Base-by-base conservation (phyloP, 2,888 invertebrate species). In the Oscheius onirici region DNA sequence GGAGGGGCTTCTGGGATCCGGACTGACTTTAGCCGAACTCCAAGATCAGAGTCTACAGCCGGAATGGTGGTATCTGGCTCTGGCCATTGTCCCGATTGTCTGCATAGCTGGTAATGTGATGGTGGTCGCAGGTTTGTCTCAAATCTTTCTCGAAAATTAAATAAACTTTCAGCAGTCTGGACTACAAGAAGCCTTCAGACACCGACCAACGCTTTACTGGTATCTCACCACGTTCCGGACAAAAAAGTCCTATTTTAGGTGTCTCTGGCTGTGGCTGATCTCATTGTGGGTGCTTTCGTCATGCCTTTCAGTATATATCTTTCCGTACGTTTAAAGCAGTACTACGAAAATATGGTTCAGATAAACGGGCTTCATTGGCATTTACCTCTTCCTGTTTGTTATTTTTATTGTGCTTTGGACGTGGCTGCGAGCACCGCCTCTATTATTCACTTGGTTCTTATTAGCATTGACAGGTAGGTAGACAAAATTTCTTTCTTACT, bases 241-340 rank as follows among this genome's bases (percentile, higher is more conserved):
- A 6, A n/a, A n/a, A n/a, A n/a, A n/a, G n/a, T 26, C 2, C 13
- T 15, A 22, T 77, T 84, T 41, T 70, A 86, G 73, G 82, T 86
- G n/a, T 83, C 83, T 20, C 71, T 86, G 44, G 86, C 86, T 0
- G 79, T 84, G 74, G 86, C 86, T 58, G 86, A 86, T 72, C 73
- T 87, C 63, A 78, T 86, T 22, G 83, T 86, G 11, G 86, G 86
- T 40, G 77, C 83, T 22, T 78, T 83, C 67, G 85, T 86, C 17
- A 85, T 87, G 84, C 86, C 86, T 11, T 87, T 86, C 72, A 81
- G 79, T 71, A 87, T 86, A 58, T 86, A 86, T 73, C 71, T 86
- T 44, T 84, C 86, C 41, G 84, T 86, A 41, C 71, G 79, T 72
- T 58, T 40, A 34, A 58, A n/a, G n/a, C n/a, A n/a, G n/a, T n/a